Conservation (phyloP, 2,113 vertebrate species). For the Hystrix brachyura region DNA sequence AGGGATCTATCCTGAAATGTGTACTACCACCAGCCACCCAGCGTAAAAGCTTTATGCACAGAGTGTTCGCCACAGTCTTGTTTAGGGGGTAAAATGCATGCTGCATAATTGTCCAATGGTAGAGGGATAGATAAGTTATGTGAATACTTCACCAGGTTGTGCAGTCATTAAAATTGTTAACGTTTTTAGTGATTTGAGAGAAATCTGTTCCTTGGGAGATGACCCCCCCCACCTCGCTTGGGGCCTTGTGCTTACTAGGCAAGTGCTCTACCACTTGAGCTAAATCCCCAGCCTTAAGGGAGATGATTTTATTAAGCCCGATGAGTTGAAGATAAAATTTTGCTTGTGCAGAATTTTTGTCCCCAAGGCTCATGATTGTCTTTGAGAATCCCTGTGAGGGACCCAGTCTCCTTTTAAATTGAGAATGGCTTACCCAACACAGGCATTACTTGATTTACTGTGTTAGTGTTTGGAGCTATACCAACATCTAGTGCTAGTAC, state of each 20-base stretch:
- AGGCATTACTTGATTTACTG: not conserved
- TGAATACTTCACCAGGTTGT: slow-evolving; percentile 1
- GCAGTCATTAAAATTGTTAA: slow-evolving; percentile 5
- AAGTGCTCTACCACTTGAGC: too few relatives aligned
- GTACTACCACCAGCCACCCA: not conserved
- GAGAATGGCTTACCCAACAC: slow-evolving; percentile 15
- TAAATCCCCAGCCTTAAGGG: too few relatives aligned
- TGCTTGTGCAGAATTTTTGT: slow-evolving; percentile 38
- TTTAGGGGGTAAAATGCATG: not conserved
- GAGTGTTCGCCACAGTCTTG: slow-evolving; percentile 38
- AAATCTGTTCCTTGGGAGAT: not conserved
- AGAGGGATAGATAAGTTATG: not conserved
- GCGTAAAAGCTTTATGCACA: not conserved
- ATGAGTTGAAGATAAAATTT: slow-evolving; percentile 39
- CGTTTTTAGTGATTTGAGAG: not conserved
- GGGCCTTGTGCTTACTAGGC: too few relatives aligned
- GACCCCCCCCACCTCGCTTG: not conserved
- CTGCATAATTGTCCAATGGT: not conserved
- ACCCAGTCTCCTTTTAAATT: slow-evolving; percentile 53
- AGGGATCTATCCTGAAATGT: not conserved
- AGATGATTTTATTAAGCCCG: slow-evolving; percentile 36
- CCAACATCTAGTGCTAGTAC: not conserved
- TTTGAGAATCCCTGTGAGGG: not conserved
- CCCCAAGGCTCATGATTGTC: not conserved
- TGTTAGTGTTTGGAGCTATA: slow-evolving; percentile 22